Base-by-base conservation (phyloP, 1,140 invertebrate genomes). In the Zaprionus taronus region DNA sequence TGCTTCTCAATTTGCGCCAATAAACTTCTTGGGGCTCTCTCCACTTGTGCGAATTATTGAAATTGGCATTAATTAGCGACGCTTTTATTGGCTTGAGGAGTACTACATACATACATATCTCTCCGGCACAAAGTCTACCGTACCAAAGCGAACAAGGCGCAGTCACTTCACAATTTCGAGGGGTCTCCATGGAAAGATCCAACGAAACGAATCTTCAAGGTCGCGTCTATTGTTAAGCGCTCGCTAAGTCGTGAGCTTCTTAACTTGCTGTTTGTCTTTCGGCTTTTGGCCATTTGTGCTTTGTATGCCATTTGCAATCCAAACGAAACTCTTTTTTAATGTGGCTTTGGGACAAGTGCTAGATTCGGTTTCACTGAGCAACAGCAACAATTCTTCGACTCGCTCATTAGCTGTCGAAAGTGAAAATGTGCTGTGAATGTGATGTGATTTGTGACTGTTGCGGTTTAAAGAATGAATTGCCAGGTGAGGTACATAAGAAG, bases 21-120 rank as follows among this genome's bases (percentile, higher is more conserved):
- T 89, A 89, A 89, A 89, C 71, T 69, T 80, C 49, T 70, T 51
- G 49, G 62, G 72, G 74, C 73, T 79, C 70, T 84, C 67, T 31
- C 56, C 64, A 68, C 53, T 75, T 66, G 77, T 75, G 84, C 81
- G 68, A 87, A 81, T 87, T 87, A 87, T 89, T 89, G 81, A 89
- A 87, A 87, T 87, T 89, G 84, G 78, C 85, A 70, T 87, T 87
- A 87, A 87, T 87, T 89, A 84, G 84, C 79, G 84, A 75, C 77
- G 83, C 84, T 89, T 87, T 87, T 87, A 89, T 87, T 81, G 84
- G 84, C 34, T 55, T 79, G 22, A 66, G 63, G 72, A 72, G 28
- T 20, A 49, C 36, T 51, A 49, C 66, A 44, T 12, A 31, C 9
- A 34, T 11, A 34, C 28, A 31, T 31, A 34, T 34, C 9, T 20